Base-by-base conservation (phyloP, 2,888 invertebrate species). In the Brachyptera putata region DNA sequence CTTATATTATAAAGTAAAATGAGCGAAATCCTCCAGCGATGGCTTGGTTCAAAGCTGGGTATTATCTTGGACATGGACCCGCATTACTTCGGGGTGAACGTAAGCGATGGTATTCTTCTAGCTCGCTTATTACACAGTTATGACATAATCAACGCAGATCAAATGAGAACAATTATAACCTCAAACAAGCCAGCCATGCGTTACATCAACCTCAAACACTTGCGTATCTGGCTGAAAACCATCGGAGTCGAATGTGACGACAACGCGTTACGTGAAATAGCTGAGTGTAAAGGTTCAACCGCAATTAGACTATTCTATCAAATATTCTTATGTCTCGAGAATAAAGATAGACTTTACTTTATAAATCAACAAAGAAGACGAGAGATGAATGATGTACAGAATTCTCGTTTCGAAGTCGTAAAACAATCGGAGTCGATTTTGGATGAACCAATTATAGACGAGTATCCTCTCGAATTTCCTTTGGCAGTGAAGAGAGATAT, bases 301-400 rank as follows among this genome's bases (percentile, higher is more conserved):
- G 72, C 82, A 4, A 71, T 84, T 3, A 76, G 80, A 26, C 68
- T 86, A 1, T 82, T 84, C 69, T 84, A 84, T 70, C 79, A 82
- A 70, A 70, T 85, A 3, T 85, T 82, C 68, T 72, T 85, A 7
- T 76, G 77, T 63, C 73, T 85, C 53, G 82, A 84, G 65, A 80
- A 79, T 68, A 81, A 78, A 69, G 80, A 81, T 67, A 76, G 78
- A 48, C 74, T 80, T 13, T 74, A 80, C 67, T 83, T 81, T 66
- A 77, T 81, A 24, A 77, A 79, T 64, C 70, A 74, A 58, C 79
- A 79, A 67, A 76, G 67, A 36, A 69, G 70, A 55, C 65, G 70
- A 2, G 70, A 70, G 26, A 69, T 67, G n/a, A 68, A 65, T 4
- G 64, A n/a, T n/a, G n/a, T n/a, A n/a, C n/a, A n/a, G n/a, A n/a